These are phyloP conservation scores for Lepetodrilus schrolli DNA, from an alignment of 2,888 invertebrate species.

Conservation along the genomic window DNA sequence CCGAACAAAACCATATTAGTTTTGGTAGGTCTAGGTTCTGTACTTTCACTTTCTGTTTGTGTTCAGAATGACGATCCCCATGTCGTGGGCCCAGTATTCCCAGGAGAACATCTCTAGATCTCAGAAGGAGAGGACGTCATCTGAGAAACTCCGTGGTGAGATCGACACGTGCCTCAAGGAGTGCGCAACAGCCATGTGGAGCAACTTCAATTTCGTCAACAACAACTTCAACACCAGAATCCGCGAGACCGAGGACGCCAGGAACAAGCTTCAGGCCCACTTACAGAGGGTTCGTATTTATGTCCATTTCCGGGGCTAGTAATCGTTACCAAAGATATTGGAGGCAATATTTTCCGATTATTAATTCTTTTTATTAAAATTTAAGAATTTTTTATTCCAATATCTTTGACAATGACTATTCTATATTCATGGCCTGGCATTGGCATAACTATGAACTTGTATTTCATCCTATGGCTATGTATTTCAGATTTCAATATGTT, in stretches of 20 bases:
- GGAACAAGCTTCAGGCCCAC: slow-evolving; percentile 75
- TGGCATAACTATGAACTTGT: too few species aligned
- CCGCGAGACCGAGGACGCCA: slow-evolving; percentile 74
- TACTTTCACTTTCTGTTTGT: background rate
- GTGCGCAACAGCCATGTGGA: slow-evolving; percentile 76
- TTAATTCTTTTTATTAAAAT: too few species aligned
- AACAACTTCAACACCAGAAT: slow-evolving; percentile 73
- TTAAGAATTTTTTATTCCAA: too few species aligned
- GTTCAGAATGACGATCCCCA: slow-evolving; percentile 82
- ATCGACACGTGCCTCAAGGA: slow-evolving; percentile 72
- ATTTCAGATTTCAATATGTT: too few species aligned
- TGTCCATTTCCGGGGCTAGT: too few species aligned
- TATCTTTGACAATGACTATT: too few species aligned
- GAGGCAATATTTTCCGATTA: too few species aligned
- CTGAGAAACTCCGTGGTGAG: slow-evolving; percentile 73
- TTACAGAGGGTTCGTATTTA: slow-evolving; percentile 72
- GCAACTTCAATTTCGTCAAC: slow-evolving; percentile 75
- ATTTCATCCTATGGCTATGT: too few species aligned
- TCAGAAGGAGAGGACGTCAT: slow-evolving; percentile 73
- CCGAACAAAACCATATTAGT: too few species aligned
- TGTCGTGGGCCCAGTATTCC: slow-evolving; percentile 74
- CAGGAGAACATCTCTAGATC: slow-evolving; percentile 75
- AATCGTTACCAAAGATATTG: too few species aligned
- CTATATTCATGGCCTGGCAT: too few species aligned
- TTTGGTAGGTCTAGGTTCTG: background rate